A percentile compares a stretch with the other conserved stretches of the same genome.
Evolutionary conservation across 1,140 invertebrate genomes (phyloP).

Genomic region (Brachionus rotundiformis): DNA sequence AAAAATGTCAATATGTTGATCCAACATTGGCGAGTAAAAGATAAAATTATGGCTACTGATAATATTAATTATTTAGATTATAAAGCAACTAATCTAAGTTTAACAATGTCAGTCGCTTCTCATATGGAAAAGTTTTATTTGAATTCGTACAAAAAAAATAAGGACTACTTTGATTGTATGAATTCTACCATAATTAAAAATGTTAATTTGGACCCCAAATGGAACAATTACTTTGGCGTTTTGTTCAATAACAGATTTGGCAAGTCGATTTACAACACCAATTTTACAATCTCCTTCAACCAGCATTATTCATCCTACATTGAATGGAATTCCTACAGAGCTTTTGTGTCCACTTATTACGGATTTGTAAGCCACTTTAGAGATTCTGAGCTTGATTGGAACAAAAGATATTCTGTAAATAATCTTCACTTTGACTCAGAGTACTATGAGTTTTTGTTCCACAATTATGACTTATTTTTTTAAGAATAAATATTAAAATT

Average conservation of each 20-base stretch:
- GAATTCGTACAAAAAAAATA: not conserved
- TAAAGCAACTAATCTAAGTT: not conserved
- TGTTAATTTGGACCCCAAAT: not conserved
- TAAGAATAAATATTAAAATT: not conserved
- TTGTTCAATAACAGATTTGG: not conserved
- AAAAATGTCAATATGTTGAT: not conserved
- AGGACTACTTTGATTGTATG: not conserved
- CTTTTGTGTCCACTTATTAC: not conserved
- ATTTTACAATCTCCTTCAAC: not conserved
- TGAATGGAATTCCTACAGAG: not conserved
- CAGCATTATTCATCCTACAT: not conserved
- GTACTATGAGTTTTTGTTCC: not conserved
- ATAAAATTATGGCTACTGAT: not conserved
- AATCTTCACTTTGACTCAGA: not conserved
- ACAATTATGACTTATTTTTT: not conserved
- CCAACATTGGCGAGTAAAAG: not conserved
- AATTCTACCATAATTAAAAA: not conserved
- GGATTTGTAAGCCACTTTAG: slow-evolving; percentile 1
- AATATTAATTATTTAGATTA: not conserved
- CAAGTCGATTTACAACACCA: not conserved
- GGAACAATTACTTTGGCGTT: slow-evolving; percentile 1
- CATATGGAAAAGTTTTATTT: not conserved
- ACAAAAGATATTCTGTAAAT: not conserved
- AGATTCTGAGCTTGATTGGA: not conserved
- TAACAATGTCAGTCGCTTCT: not conserved